These are phyloP conservation scores for Drosophila sproati DNA, from an alignment of 1,140 invertebrate genomes.

Conservation along the genomic window DNA sequence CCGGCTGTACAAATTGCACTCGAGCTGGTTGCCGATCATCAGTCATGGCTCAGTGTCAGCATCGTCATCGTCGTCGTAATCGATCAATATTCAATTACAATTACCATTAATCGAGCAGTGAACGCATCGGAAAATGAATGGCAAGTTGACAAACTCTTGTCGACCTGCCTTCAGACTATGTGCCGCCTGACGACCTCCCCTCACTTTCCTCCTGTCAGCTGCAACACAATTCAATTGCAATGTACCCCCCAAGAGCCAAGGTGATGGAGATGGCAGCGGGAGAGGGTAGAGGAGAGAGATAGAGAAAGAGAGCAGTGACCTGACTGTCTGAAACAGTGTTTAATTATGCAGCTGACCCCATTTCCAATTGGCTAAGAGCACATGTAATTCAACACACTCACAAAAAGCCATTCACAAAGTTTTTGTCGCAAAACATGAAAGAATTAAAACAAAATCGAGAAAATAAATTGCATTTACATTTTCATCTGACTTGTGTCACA, in stretches of 20 bases:
- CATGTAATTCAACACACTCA: constrained; percentile 60
- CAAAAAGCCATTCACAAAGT: constrained; percentile 12
- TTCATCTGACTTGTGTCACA: constrained; percentile 39
- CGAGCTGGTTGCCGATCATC: constrained; percentile 37
- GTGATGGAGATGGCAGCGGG: background rate
- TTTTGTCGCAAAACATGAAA: constrained; percentile 5
- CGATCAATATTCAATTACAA: constrained; percentile 64
- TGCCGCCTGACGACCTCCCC: constrained; percentile 6
- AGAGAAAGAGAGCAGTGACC: constrained; percentile 42
- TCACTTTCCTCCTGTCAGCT: background rate
- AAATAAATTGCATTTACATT: constrained; percentile 67
- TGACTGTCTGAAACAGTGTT: constrained; percentile 47
- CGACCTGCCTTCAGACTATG: constrained; percentile 28
- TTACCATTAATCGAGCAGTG: constrained; percentile 40
- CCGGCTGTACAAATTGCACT: constrained; percentile 10
- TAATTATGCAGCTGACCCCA: constrained; percentile 61
- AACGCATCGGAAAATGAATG: constrained; percentile 17
- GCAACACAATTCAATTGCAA: constrained; percentile 54
- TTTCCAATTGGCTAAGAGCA: constrained; percentile 59
- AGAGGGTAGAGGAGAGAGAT: background rate
- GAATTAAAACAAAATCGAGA: background rate
- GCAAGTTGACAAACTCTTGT: constrained; percentile 38
- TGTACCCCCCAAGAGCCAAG: constrained; percentile 12
- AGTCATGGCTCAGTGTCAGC: constrained; percentile 46
- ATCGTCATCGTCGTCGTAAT: constrained; percentile 35